Base-by-base conservation (phyloP, 2,888 invertebrate species). In the Lutraria lutraria region DNA sequence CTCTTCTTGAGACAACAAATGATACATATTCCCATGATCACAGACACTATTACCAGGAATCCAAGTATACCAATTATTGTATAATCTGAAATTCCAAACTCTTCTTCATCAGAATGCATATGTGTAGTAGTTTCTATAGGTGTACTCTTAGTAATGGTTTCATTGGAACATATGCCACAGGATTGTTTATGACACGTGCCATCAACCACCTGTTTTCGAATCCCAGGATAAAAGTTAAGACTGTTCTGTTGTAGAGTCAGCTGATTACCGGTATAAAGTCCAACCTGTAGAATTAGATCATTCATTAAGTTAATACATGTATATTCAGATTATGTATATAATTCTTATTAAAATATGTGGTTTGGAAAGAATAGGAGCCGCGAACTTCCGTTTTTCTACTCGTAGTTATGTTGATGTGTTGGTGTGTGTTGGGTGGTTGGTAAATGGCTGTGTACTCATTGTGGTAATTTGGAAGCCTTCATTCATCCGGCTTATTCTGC, bases 31-130 rank as follows among this genome's bases (percentile, higher is more conserved):
- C 91, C 80, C 63, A 90, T 82, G 16, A 93, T 80, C 13, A 93
- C n/a, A 21, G 93, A 87, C n/a, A 94, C 63, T n/a, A 93, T 82
- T 29, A 92, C 86, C 15, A 94, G 76, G n/a, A 90, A 83, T 0
- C 89, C 90, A 13, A 93, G 85, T 8, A 94, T 86, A 29, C 91
- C 92, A 56, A 94, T 92, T 0, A 94, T 88, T 15, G 93, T 90
- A 34, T 88, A 93, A 21, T 94, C 93, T 6, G 92, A 87, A 16
- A 84, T 54, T 6, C 89, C 34, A 81, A 93, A 93, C 25, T 72
- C 84, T 31, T 92, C 90, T 21, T 85, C 54, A 25, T 56, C 86
- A 13, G 81, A 34, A 60, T 88, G 85, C 0, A 15, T 25, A 56
- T 80, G 85, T 19, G 91, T 89, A 6, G 86, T 60, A 29, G 86